Evolutionary conservation across 1,140 invertebrate genomes (phyloP).

Genomic region (Lamellibrachia luymesi): DNA sequence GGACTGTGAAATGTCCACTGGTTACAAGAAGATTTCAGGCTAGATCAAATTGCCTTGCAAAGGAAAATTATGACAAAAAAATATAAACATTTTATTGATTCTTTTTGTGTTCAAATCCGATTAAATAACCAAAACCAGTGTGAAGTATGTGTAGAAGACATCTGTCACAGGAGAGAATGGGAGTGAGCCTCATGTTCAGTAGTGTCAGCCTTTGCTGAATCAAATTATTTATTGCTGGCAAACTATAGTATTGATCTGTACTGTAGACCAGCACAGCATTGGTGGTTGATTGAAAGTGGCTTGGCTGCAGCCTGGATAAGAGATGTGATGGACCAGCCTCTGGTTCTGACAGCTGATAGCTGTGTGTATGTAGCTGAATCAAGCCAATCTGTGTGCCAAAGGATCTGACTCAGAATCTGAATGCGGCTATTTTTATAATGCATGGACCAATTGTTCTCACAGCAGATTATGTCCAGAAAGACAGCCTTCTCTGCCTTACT

Average conservation of each 20-base stretch:
- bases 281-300: background rate
- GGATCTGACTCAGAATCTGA: background rate
- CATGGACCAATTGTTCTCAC: background rate
- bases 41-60: background rate
- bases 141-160: background rate
- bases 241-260: background rate
- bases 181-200: background rate
- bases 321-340: background rate
- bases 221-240: background rate
- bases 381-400: background rate
- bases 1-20: too few relatives aligned
- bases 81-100: background rate
- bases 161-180: background rate
- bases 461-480: background rate
- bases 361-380: background rate
- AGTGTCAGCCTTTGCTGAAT: background rate
- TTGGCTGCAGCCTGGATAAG: background rate
- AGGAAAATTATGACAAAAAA: background rate
- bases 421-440: background rate
- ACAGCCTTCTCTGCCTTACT: background rate
- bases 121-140: background rate
- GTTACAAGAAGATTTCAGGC: too few relatives aligned
- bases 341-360: background rate
- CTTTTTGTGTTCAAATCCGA: background rate
- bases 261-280: background rate